phyloP scores from a whole-genome alignment of 2,797 vertebrate genomes.

The Geotrypetes seraphini region DNA sequence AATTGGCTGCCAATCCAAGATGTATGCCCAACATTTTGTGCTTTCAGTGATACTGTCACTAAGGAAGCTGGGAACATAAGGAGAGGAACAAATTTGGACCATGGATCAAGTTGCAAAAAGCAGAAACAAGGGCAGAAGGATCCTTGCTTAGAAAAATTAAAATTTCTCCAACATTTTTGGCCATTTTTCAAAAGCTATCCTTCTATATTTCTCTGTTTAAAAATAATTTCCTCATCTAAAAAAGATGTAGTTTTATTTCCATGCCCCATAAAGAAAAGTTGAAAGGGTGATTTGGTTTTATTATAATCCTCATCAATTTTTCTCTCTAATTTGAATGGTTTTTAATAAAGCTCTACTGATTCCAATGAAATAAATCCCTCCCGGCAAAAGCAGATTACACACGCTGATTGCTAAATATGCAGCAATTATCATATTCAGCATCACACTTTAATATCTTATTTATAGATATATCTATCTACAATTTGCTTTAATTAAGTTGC shows the following conservation, averaged over 20 bases:
- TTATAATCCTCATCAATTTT: slow-evolving; percentile 88
- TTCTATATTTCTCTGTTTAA: slow-evolving; percentile 22
- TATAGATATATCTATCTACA: slow-evolving; percentile 76
- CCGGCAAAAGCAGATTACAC: slow-evolving; percentile 68
- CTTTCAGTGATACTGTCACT: no score
- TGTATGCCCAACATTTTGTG: no score
- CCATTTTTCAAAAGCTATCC: slow-evolving; percentile 14
- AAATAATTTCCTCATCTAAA: slow-evolving; percentile 53
- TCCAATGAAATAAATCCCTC: slow-evolving; percentile 67
- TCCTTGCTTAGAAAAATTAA: no score
- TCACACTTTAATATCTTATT: slow-evolving; percentile 73
- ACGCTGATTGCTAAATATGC: slow-evolving; percentile 69
- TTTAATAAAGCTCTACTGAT: slow-evolving; percentile 87
- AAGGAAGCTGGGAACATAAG: no score
- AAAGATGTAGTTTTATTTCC: slow-evolving; percentile 57
- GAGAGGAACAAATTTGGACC: no score
- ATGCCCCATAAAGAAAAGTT: slow-evolving; percentile 51
- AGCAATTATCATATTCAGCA: slow-evolving; percentile 69
- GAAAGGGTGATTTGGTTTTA: slow-evolving; percentile 77
- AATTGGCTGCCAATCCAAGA: no score
- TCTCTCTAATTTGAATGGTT: slow-evolving; percentile 83
- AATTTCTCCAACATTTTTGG: no score
- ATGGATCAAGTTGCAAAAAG: no score
- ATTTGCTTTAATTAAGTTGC: slow-evolving; percentile 78
- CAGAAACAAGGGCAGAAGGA: no score